A percentile compares a stretch with the other conserved stretches of the same genome.
phyloP scores from a whole-genome alignment of 2,797 vertebrate species.

The Tiaroga cobitis region DNA sequence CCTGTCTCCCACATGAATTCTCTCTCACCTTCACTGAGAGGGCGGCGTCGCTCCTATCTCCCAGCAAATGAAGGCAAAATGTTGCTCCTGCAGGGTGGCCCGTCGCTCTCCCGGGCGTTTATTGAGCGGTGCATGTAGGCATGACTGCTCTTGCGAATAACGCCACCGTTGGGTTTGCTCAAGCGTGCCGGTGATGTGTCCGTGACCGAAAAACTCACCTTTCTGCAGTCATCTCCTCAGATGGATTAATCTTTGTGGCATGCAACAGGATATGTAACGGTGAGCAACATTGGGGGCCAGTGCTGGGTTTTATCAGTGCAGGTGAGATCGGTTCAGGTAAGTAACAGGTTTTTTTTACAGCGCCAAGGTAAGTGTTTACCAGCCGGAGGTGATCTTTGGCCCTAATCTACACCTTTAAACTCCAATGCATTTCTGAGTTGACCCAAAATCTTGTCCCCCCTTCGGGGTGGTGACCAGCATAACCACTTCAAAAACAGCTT shows the following conservation, averaged over 20 bases:
- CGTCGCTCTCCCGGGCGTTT: slow-evolving; percentile 43
- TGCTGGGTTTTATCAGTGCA: background rate
- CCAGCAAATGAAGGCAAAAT: slow-evolving; percentile 6
- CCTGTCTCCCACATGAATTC: slow-evolving; percentile 44
- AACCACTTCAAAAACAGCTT: background rate
- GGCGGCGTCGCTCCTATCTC: background rate
- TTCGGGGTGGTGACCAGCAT: background rate
- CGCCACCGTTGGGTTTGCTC: slow-evolving; percentile 40
- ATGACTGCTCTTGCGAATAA: slow-evolving; percentile 47
- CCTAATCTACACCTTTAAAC: slow-evolving; percentile 14
- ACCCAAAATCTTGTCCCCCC: background rate
- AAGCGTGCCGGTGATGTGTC: slow-evolving; percentile 46
- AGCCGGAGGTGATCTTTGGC: background rate
- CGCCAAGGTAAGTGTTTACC: background rate
- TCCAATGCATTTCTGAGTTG: background rate
- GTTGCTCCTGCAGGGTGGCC: slow-evolving; percentile 29
- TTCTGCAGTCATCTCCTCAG: background rate
- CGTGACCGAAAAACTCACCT: slow-evolving; percentile 22
- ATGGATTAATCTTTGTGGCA: slow-evolving; percentile 33
- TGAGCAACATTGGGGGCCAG: background rate
- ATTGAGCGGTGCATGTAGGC: slow-evolving; percentile 35
- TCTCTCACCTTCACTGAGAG: slow-evolving; percentile 41
- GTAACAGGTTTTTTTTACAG: background rate
- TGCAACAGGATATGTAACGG: slow-evolving; percentile 10
- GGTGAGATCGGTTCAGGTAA: background rate